Base-by-base conservation (phyloP, 2,888 invertebrate species). In the Crossocerus cetratus region DNA sequence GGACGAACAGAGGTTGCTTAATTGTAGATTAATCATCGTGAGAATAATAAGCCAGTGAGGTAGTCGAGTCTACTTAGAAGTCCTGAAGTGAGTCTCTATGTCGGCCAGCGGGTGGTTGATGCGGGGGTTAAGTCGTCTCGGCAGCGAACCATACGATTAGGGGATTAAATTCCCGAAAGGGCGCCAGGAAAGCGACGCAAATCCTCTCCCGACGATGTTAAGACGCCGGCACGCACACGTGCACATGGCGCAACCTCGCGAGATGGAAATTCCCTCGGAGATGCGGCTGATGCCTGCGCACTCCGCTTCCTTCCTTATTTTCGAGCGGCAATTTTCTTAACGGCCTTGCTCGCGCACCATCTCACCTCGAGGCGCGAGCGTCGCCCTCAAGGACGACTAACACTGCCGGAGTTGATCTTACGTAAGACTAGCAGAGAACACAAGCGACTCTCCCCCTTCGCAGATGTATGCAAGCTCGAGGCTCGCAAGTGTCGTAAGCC, bases 81-180 rank as follows among this genome's bases (percentile, higher is more conserved):
- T 32, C 32, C 11, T 11, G 32, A 32, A 32, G 32, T 32, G n/a
- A 53, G 16, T 53, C n/a, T 53, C n/a, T n/a, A n/a, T 5, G 16
- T 53, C 53, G 59, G 22, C 3, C 45, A 45, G 11, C 45, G 32
- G 11, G 22, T 22, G 16, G 14, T 23, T n/a, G 22, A 4, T 4
- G 42, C 5, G 42, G 65, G 56, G 69, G 60, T 60, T 59, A 69
- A 78, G 76, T 59, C 23, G 59, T 65, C 68, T 70, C 59, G 54
- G 43, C 60, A 72, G 66, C 54, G 55, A 60, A 20, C 68, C 45
- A 23, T 60, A 67, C 65, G 69, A 76, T 76, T 76, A 78, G 73
- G 53, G 61, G 73, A 67, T 76, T 80, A 73, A 80, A 73, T 66
- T 57, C 62, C 67, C 53, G 67, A 73, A 73, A 71, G 62, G 54